Conservation (phyloP, 2,113 vertebrate species). For the Pollachius pollachius region DNA sequence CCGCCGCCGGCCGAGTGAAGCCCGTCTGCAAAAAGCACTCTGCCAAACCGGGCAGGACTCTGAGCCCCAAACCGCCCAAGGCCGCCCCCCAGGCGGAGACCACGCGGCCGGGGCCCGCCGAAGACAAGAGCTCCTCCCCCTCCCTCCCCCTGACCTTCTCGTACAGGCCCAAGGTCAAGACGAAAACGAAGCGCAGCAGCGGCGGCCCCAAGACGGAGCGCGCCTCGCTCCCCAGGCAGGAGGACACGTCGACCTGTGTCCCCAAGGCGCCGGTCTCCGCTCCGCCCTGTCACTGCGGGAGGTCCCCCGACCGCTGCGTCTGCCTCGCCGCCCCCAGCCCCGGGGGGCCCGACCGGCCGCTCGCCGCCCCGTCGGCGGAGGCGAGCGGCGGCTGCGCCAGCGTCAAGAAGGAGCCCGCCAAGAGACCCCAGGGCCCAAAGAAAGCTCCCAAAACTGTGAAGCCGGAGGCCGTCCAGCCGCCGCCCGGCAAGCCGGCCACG, state of each 20-base stretch:
- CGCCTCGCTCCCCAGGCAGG: slow-evolving; percentile 56
- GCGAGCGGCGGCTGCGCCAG: slow-evolving; percentile 49
- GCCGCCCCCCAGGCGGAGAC: slow-evolving; percentile 60
- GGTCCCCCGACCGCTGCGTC: slow-evolving; percentile 46
- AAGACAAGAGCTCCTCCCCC: slow-evolving; percentile 58
- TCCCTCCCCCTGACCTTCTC: slow-evolving; percentile 43
- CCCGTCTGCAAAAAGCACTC: slow-evolving; percentile 61
- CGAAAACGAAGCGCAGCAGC: slow-evolving; percentile 60
- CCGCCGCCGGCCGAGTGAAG: slow-evolving; percentile 36
- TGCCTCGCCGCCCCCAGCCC: slow-evolving; percentile 45
- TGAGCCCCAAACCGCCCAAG: slow-evolving; percentile 15
- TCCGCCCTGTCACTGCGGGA: slow-evolving; percentile 28
- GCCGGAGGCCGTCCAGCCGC: slow-evolving; percentile 40
- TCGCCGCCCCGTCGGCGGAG: slow-evolving; percentile 28
- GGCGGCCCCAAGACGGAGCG: slow-evolving; percentile 44
- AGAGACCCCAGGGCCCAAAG: slow-evolving; percentile 48
- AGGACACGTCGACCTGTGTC: slow-evolving; percentile 37
- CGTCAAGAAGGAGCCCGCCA: slow-evolving; percentile 24
- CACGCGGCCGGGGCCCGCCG: slow-evolving; percentile 46
- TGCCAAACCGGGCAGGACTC: slow-evolving; percentile 60
- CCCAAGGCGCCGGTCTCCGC: slow-evolving; percentile 46
- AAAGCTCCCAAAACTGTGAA: slow-evolving; percentile 53
- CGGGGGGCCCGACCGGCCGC: slow-evolving; percentile 38
- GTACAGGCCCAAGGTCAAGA: slow-evolving; percentile 82
- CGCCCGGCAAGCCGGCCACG: slow-evolving; percentile 37